A percentile compares a stretch with the other conserved stretches of the same genome.
These are phyloP conservation scores for Percina caprodes DNA, from an alignment of 2,113 vertebrate genomes.

Conservation along the genomic window DNA sequence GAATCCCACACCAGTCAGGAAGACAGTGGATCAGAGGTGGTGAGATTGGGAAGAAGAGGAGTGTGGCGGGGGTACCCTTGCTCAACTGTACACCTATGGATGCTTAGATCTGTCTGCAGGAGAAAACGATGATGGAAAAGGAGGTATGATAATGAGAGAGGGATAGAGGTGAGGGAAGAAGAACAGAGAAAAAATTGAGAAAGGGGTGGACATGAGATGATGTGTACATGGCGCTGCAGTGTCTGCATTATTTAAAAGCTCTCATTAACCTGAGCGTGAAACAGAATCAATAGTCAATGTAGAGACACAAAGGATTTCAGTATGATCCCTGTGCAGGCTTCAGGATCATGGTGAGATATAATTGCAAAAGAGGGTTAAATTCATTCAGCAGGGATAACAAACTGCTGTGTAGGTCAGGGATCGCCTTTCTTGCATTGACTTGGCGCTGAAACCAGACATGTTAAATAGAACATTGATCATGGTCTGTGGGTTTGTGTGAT, in stretches of 20 bases:
- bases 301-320: conserved; percentile 54
- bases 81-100: conserved; percentile 8
- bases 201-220: neutral
- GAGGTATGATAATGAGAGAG: conserved; percentile 18
- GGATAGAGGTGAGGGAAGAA: neutral
- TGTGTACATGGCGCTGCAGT: conserved; percentile 39
- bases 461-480: conserved; percentile 56
- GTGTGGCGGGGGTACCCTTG: neutral
- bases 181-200: neutral
- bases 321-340: conserved; percentile 15
- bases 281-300: conserved; percentile 66
- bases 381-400: conserved; percentile 57
- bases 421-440: conserved; percentile 52
- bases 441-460: conserved; percentile 49
- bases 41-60: conserved; percentile 32
- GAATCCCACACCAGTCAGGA: conserved; percentile 32
- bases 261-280: conserved; percentile 77
- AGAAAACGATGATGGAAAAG: conserved; percentile 12
- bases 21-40: conserved; percentile 55
- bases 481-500: conserved; percentile 45
- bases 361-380: conserved; percentile 48
- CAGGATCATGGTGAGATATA: conserved; percentile 44
- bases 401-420: conserved; percentile 44
- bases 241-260: conserved; percentile 81
- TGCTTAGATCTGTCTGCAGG: conserved; percentile 20